Percentiles rank a stretch among this genome's conserved stretches.
Conservation (phyloP, 2,113 vertebrate genomes). For the Cyphomyrus plagiostoma region DNA sequence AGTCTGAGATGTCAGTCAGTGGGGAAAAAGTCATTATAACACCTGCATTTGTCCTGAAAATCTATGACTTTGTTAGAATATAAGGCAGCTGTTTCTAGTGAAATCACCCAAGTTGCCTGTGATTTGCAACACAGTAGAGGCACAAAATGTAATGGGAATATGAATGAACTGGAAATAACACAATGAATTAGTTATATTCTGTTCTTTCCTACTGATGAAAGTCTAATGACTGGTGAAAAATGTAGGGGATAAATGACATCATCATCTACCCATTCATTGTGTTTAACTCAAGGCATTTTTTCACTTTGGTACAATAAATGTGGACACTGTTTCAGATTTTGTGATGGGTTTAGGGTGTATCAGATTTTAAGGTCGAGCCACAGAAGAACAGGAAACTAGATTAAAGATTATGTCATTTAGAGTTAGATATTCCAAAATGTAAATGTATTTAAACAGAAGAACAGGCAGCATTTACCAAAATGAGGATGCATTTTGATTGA, state of each 20-base stretch:
- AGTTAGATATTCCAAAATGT: background rate
- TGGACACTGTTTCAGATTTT: background rate
- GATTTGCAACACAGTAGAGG: background rate
- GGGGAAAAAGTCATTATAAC: background rate
- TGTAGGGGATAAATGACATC: background rate
- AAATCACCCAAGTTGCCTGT: background rate
- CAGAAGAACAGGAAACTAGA: background rate
- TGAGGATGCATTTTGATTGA: background rate
- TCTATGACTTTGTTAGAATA: background rate
- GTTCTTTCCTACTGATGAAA: background rate
- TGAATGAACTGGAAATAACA: background rate
- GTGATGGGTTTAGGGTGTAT: background rate
- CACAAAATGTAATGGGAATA: background rate
- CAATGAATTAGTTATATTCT: conserved; percentile 14
- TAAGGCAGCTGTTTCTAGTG: background rate
- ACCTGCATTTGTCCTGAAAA: background rate
- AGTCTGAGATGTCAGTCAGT: background rate
- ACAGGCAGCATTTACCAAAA: background rate
- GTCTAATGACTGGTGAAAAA: conserved; percentile 1
- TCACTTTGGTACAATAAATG: background rate
- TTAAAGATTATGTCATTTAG: background rate
- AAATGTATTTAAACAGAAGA: background rate
- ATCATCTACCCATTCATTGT: background rate
- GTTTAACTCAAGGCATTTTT: background rate
- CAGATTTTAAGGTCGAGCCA: background rate